Conservation (phyloP, 2,888 invertebrate species). For the Drosophila monieri region DNA sequence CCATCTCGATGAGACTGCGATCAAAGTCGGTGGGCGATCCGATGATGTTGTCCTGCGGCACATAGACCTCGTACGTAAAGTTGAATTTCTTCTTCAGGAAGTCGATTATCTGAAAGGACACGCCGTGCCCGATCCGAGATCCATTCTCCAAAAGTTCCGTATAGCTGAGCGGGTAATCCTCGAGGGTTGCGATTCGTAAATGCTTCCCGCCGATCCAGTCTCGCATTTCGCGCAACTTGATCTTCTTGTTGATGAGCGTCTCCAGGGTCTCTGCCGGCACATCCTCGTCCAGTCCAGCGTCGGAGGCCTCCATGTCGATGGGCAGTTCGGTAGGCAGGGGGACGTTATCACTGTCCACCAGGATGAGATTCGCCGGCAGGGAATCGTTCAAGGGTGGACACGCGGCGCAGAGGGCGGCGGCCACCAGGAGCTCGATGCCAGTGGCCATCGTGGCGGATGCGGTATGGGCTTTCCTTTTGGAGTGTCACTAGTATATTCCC, state of each 20-base stretch:
- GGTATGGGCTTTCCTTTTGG: slow-evolving; percentile 3
- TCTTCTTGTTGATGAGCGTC: slow-evolving; percentile 62
- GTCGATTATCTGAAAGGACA: slow-evolving; percentile 89
- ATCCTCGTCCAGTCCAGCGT: slow-evolving; percentile 45
- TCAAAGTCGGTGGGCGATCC: slow-evolving; percentile 85
- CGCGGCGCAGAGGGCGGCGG: slow-evolving; percentile 77
- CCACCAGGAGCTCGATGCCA: slow-evolving; percentile 79
- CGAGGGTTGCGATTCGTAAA: slow-evolving; percentile 80
- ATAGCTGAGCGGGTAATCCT: slow-evolving; percentile 88
- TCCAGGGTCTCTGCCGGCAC: slow-evolving; percentile 60
- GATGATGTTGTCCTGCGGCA: slow-evolving; percentile 87
- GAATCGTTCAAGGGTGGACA: slow-evolving; percentile 65
- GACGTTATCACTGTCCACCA: slow-evolving; percentile 47
- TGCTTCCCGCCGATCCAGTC: slow-evolving; percentile 81
- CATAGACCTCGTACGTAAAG: slow-evolving; percentile 89
- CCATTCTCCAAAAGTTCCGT: slow-evolving; percentile 85
- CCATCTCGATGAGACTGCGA: slow-evolving; percentile 87
- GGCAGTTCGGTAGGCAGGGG: slow-evolving; percentile 36
- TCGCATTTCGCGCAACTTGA: slow-evolving; percentile 59
- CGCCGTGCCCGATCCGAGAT: slow-evolving; percentile 87
- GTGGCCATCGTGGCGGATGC: slow-evolving; percentile 53
- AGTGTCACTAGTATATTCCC: slow-evolving; percentile 3
- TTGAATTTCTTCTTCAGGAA: slow-evolving; percentile 89
- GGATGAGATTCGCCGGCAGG: slow-evolving; percentile 56
- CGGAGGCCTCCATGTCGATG: slow-evolving; percentile 38